phyloP scores from a whole-genome alignment of 1,140 invertebrate genomes.

The Pissodes strobi region DNA sequence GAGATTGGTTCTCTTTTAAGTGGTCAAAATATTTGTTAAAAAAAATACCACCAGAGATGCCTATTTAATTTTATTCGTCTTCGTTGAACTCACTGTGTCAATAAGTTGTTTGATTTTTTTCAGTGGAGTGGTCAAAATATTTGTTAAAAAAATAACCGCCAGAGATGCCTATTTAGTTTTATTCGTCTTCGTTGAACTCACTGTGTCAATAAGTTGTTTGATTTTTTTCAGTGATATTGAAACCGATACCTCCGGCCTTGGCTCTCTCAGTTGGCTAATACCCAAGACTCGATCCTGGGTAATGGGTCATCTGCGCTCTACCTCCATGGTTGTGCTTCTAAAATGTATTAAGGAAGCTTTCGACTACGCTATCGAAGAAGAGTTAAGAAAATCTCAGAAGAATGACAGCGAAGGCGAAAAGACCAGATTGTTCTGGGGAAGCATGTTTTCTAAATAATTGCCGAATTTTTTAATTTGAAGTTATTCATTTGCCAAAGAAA shows the following conservation, averaged over 20 bases:
- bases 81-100: too few relatives aligned
- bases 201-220: too few relatives aligned
- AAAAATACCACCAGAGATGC: not conserved
- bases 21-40: too few relatives aligned
- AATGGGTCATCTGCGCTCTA: conserved; percentile 42
- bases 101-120: too few relatives aligned
- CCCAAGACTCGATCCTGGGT: conserved; percentile 42
- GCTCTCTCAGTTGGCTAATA: conserved; percentile 47
- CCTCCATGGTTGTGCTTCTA: conserved; percentile 33
- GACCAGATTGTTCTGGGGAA: conserved; percentile 13
- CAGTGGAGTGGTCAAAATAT: too few relatives aligned
- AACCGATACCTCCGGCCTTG: conserved; percentile 43
- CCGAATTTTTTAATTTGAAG: too few relatives aligned
- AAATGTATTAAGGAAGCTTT: conserved; percentile 40
- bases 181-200: too few relatives aligned
- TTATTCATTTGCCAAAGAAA: too few relatives aligned
- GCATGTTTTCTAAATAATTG: conserved; percentile 9
- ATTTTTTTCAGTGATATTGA: conserved; percentile 44
- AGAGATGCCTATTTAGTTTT: not conserved
- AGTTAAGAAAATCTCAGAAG: conserved; percentile 22
- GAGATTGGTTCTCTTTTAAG: too few relatives aligned
- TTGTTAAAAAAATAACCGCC: too few relatives aligned
- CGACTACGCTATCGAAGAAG: conserved; percentile 35
- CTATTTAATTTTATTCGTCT: not conserved
- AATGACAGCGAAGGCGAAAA: not conserved